Evolutionary conservation across 2,888 invertebrate species (phyloP).

Genomic region (Drosophila borealis): DNA sequence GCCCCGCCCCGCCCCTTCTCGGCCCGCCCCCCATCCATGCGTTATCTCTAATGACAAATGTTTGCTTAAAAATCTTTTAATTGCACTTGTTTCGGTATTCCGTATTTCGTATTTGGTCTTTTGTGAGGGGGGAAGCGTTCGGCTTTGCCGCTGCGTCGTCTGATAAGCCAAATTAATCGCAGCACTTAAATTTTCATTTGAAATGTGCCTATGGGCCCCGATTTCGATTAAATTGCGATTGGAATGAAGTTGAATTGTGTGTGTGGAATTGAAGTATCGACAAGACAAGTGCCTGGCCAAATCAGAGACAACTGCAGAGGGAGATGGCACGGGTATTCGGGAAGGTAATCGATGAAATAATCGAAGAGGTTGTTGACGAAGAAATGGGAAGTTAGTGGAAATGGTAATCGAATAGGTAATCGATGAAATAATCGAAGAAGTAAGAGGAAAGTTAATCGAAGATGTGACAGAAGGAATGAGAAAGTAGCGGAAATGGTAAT

Average conservation of each 20-base stretch:
- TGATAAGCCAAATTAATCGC: constrained; percentile 81
- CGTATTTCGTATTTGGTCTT: constrained; percentile 9
- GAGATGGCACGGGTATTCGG: neutral
- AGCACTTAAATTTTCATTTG: constrained; percentile 80
- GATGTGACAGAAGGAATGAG: neutral
- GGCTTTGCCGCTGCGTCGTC: constrained; percentile 28
- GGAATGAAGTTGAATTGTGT: constrained; percentile 14
- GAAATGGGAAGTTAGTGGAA: too few relatives aligned
- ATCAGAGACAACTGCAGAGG: neutral
- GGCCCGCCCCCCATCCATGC: constrained; percentile 1
- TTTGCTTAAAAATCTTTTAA: constrained; percentile 79
- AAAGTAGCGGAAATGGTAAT: neutral
- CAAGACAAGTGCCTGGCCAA: constrained; percentile 12
- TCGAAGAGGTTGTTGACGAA: too few relatives aligned
- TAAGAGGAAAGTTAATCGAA: neutral
- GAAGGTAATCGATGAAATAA: neutral
- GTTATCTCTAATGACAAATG: constrained; percentile 81
- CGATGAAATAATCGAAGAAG: neutral
- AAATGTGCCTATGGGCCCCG: constrained; percentile 50
- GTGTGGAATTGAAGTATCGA: constrained; percentile 7
- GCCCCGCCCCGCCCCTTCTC: neutral
- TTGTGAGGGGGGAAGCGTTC: neutral
- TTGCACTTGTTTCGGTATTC: constrained; percentile 72
- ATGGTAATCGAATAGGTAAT: too few relatives aligned
- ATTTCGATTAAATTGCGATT: constrained; percentile 33